Base-by-base conservation (phyloP, 2,888 invertebrate genomes). In the Zonitis immaculata region DNA sequence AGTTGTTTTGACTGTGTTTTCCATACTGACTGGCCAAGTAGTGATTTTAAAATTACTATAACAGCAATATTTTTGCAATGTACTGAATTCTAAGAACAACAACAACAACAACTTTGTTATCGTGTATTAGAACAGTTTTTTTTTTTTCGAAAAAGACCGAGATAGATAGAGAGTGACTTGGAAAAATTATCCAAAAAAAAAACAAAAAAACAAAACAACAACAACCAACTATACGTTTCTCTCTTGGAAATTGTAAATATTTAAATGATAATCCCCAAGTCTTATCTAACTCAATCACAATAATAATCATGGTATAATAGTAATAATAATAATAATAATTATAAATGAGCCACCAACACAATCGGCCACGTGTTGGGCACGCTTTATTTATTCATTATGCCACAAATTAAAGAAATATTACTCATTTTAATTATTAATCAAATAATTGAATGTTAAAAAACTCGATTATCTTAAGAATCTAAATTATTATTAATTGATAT, bases 51-150 rank as follows among this genome's bases (percentile, higher is more conserved):
- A 55, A 54, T 56, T 50, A 57, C 57, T 50, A 56, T 56, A 51
- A 43, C 57, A 60, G 59, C 59, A 60, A 49, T 57, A 57, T 61
- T 60, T 59, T 57, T 57, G 58, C 58, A 57, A 49, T 54, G 47
- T 47, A 47, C 46, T 54, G 35, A 49, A 56, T 58, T 58, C 56
- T 54, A 30, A 52, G 57, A 56, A 56, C 52, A 55, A 49, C 44
- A 53, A 48, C 42, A 30, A 52, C 55, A 56, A 56, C 52, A 55
- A 49, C 44, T 49, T 44, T 28, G 39, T 49, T 22, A 35, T 35
- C 35, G 18, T 35, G 9, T n/a, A n/a, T 35, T 35, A 35, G 16
- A 9, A 35, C 35, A 35, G 27, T 32, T 32, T 32, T 35, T 9
- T 16, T 35, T 16, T 30, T n/a, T 35, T 16, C 22, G 22, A 22